Evolutionary conservation across 2,113 vertebrate genomes (phyloP).

Genomic region (Mobula hypostoma): DNA sequence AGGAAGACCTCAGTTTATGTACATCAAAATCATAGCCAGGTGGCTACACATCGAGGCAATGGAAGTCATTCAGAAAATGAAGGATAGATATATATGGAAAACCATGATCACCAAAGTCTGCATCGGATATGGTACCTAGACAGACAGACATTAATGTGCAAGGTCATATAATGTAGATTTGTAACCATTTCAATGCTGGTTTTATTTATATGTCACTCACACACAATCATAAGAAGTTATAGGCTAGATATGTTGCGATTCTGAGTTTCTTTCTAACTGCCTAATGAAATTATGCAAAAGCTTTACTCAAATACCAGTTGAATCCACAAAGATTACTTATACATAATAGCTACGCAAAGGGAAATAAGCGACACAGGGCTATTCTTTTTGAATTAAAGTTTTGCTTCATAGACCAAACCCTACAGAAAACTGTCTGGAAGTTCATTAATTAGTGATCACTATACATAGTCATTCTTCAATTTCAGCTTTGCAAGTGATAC

Average conservation of each 20-base stretch:
- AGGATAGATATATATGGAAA: too few relatives aligned
- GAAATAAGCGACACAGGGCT: background rate
- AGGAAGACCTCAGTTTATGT: too few relatives aligned
- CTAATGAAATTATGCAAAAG: background rate
- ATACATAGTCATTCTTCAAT: background rate
- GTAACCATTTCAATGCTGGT: background rate
- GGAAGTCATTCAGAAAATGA: too few relatives aligned
- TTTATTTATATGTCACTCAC: background rate
- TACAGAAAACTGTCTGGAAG: background rate
- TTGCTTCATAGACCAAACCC: background rate
- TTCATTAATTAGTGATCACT: background rate
- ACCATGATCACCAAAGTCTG: too few relatives aligned
- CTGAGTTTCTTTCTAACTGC: background rate
- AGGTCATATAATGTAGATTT: background rate
- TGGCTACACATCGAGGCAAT: too few relatives aligned
- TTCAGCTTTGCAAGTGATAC: background rate
- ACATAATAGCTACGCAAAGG: background rate
- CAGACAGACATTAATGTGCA: background rate
- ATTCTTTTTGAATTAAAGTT: background rate
- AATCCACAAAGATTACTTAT: background rate
- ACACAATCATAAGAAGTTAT: background rate
- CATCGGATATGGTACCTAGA: too few relatives aligned
- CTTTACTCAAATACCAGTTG: background rate
- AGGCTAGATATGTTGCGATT: background rate
- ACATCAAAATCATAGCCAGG: too few relatives aligned